phyloP scores from a whole-genome alignment of 2,888 invertebrate species.

The Drosophila fungiperda region DNA sequence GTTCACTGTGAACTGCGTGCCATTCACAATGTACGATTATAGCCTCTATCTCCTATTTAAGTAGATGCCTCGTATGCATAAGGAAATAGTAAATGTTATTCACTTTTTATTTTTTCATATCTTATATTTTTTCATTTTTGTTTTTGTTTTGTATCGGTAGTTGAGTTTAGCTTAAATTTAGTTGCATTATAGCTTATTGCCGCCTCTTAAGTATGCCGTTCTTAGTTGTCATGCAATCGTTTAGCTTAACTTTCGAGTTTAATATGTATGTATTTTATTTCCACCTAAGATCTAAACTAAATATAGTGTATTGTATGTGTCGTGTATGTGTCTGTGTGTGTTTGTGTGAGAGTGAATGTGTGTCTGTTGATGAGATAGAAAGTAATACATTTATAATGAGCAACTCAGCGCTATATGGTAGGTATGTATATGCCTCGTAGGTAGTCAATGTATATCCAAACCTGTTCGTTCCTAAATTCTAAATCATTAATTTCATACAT shows the following conservation, averaged over 20 bases:
- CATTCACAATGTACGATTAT: constrained; percentile 40
- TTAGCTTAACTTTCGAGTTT: constrained; percentile 64
- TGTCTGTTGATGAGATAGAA: constrained; percentile 48
- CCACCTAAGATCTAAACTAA: constrained; percentile 77
- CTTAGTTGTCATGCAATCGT: constrained; percentile 54
- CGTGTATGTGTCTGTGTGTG: constrained; percentile 41
- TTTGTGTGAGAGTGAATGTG: constrained; percentile 36
- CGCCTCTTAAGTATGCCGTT: constrained; percentile 77
- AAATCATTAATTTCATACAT: constrained; percentile 70
- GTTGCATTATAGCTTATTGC: constrained; percentile 69
- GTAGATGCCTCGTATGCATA: constrained; percentile 39
- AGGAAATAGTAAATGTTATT: constrained; percentile 40
- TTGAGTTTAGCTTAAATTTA: constrained; percentile 63
- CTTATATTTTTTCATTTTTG: constrained; percentile 13
- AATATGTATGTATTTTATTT: constrained; percentile 59
- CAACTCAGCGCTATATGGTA: constrained; percentile 69
- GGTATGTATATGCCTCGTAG: constrained; percentile 52
- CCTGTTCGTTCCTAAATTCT: constrained; percentile 64
- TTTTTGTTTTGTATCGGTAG: constrained; percentile 45
- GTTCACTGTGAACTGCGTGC: constrained; percentile 39
- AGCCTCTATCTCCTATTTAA: constrained; percentile 46
- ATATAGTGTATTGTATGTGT: constrained; percentile 61
- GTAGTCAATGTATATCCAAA: constrained; percentile 70
- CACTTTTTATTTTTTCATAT: constrained; percentile 22
- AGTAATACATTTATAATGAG: constrained; percentile 71